Conservation (phyloP, 1,140 invertebrate species). For the Anthonomus grandis region DNA sequence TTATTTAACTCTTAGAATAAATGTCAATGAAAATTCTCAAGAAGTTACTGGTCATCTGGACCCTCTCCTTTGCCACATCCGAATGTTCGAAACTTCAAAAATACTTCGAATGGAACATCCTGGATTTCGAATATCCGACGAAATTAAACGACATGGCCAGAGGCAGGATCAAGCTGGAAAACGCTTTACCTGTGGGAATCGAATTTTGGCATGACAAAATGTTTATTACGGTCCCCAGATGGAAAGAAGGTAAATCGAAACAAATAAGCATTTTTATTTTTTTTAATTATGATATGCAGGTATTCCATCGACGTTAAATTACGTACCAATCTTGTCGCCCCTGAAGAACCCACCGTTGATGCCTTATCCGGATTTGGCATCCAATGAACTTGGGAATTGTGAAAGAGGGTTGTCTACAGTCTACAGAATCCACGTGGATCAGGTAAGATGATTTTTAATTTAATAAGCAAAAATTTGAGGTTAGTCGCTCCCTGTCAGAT, state of each 20-base stretch:
- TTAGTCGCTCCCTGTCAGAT: no score
- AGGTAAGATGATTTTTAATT: conserved; percentile 33
- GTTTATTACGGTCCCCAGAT: conserved; percentile 74
- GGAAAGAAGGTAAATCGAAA: conserved; percentile 49
- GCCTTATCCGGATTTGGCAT: conserved; percentile 72
- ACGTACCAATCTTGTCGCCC: conserved; percentile 63
- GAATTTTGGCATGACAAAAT: conserved; percentile 74
- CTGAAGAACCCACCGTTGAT: conserved; percentile 67
- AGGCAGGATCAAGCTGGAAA: conserved; percentile 66
- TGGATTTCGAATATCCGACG: conserved; percentile 70
- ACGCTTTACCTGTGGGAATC: conserved; percentile 73
- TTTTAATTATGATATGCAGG: conserved; percentile 51
- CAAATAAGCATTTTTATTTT: neutral
- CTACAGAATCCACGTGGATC: conserved; percentile 70
- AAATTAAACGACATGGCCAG: conserved; percentile 61
- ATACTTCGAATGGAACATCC: conserved; percentile 66
- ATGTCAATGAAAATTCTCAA: no score
- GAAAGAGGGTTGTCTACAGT: conserved; percentile 69
- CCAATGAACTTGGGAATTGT: conserved; percentile 72
- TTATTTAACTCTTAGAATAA: no score
- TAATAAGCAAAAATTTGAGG: neutral
- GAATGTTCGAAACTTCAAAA: conserved; percentile 54
- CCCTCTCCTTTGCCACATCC: no score
- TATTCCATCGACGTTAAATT: conserved; percentile 76
- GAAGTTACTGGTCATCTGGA: no score